These are phyloP conservation scores for Myoxocephalus aenaeus DNA, from an alignment of 2,797 vertebrate species.

Conservation along the genomic window DNA sequence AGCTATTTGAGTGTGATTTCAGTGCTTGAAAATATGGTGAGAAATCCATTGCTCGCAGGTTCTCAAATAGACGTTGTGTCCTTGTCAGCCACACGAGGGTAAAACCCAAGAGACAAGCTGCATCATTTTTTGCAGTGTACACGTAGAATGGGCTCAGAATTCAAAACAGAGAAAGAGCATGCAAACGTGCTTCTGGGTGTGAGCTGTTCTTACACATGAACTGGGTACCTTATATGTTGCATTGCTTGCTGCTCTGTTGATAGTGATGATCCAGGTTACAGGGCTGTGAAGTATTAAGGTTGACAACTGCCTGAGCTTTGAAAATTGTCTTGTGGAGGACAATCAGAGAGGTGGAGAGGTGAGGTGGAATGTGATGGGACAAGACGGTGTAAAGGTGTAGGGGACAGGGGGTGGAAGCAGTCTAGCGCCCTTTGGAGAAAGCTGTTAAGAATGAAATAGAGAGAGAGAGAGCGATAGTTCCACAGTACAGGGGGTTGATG, in stretches of 20 bases:
- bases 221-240: constrained; percentile 19
- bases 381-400: constrained; percentile 3
- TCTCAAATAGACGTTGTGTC: background rate
- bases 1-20: background rate
- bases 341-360: constrained; percentile 51
- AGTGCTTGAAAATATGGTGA: background rate
- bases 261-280: constrained; percentile 26
- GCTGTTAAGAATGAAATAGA: constrained; percentile 32
- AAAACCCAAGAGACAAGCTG: background rate
- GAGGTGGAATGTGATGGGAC: constrained; percentile 34
- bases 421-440: constrained; percentile 15
- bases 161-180: constrained; percentile 59
- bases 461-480: background rate
- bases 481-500: background rate
- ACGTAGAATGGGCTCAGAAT: constrained; percentile 51
- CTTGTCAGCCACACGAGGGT: background rate
- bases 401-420: constrained; percentile 14
- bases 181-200: constrained; percentile 40
- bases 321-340: constrained; percentile 50
- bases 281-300: constrained; percentile 44
- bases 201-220: constrained; percentile 38
- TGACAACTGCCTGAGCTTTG: constrained; percentile 60
- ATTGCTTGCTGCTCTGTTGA: constrained; percentile 22
- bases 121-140: constrained; percentile 57
- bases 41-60: background rate